Base-by-base conservation (phyloP, 2,888 invertebrate species). In the Plutella xylostella region DNA sequence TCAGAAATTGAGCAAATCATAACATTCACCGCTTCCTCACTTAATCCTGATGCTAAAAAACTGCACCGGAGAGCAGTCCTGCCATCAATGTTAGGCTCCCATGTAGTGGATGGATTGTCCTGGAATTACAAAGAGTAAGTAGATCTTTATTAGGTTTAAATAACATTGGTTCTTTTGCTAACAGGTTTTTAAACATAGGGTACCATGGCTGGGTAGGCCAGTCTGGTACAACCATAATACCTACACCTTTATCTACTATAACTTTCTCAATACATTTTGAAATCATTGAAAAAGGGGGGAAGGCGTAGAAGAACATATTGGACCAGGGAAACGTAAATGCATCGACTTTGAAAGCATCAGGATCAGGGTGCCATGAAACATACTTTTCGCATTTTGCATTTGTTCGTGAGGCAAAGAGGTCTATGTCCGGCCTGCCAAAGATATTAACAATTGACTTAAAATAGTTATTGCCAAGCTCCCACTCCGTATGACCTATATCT, bases 221-320 rank as follows among this genome's bases (percentile, higher is more conserved):
- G 4, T 49, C 38, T 0, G 56, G 57, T 7, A 52, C 55, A 4
- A 55, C 52, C 1, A 59, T 19, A 3, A 57, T 52, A 4, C 57
- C 57, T 3, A 21, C 37, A 9, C 56, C 54, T 33, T 50, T 12
- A 14, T 58, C 55, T 19, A 50, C 40, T 3, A 51, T 47, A 15
- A 55, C 49, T 45, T 54, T 54, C 40, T 43, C 40, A 18, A 55
- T 12, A 6, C 2, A 2, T 14, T 33, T 42, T 3, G 35, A 22
- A 22, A 43, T 35, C 6, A 43, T 5, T 12, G 22, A 43, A 31
- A 43, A 43, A 21, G 43, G 43, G 4, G 43, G 43, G 11, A 43
- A 43, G 2, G 43, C 35, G 25, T 43, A 43, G 15, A 43, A 34
- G 3, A 22, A 22, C 11, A 14, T 15, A 17, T 20, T n/a, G 17